phyloP scores from a whole-genome alignment of 2,888 invertebrate species.

The Andrena marginata region DNA sequence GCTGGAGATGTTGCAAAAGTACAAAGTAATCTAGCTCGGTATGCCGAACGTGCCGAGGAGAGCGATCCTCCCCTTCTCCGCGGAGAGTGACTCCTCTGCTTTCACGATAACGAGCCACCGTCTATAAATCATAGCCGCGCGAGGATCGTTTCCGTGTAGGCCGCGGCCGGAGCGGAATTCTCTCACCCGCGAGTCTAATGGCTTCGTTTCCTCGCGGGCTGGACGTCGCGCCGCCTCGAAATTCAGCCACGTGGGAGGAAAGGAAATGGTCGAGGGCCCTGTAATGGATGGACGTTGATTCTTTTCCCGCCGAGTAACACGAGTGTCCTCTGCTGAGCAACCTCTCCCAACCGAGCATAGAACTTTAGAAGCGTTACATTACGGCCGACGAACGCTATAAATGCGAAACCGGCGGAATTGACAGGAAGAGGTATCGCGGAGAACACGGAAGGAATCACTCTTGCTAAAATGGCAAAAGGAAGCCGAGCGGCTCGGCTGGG shows the following conservation, averaged over 20 bases:
- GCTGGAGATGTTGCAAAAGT: constrained; percentile 43
- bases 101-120: constrained; percentile 82
- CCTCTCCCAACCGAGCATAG: background rate
- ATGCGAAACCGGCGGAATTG: background rate
- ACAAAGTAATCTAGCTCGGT: constrained; percentile 68
- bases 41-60: constrained; percentile 62
- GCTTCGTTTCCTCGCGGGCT: constrained; percentile 40
- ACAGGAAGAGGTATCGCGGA: background rate
- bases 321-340: background rate
- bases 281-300: background rate
- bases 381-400: too few species aligned
- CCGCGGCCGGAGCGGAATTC: constrained; percentile 50
- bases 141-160: constrained; percentile 74
- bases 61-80: constrained; percentile 47
- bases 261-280: background rate
- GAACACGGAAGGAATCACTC: constrained; percentile 2
- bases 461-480: constrained; percentile 11
- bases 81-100: constrained; percentile 71
- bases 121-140: constrained; percentile 81
- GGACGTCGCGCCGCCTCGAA: constrained; percentile 33
- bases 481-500: background rate
- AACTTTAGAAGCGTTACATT: too few species aligned
- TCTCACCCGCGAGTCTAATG: constrained; percentile 59
- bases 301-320: background rate
- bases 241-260: constrained; percentile 40